Percentiles rank a stretch among this genome's conserved stretches.
Evolutionary conservation across 1,140 invertebrate genomes (phyloP).

Genomic region (Xylocopa sonorina): DNA sequence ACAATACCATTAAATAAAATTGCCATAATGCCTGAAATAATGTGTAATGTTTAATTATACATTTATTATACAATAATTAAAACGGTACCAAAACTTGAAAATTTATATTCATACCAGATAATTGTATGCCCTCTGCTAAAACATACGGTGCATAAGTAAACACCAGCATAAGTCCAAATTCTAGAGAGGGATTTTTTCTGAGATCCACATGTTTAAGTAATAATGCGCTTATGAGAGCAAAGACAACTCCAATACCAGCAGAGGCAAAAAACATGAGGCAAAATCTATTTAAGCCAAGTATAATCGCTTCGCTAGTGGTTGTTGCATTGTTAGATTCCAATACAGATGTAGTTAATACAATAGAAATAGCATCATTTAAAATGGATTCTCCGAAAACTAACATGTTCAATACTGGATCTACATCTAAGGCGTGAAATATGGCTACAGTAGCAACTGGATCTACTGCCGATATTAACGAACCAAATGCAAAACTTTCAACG

Average conservation of each 20-base stretch:
- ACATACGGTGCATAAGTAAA: slow-evolving; percentile 99
- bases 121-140: slow-evolving; percentile 97
- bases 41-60: slow-evolving; percentile 6
- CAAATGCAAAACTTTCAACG: slow-evolving; percentile 99
- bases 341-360: slow-evolving; percentile 96
- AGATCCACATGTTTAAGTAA: slow-evolving; percentile 98
- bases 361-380: slow-evolving; percentile 98
- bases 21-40: slow-evolving; percentile 96
- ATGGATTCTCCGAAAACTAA: slow-evolving; percentile 99
- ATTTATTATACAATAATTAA: background rate
- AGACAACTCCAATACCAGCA: slow-evolving; percentile 97
- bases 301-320: slow-evolving; percentile 90
- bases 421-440: slow-evolving; percentile 98
- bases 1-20: slow-evolving; percentile 99
- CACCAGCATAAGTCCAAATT: slow-evolving; percentile 99
- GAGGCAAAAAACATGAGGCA: slow-evolving; percentile 99
- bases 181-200: slow-evolving; percentile 97
- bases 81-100: background rate
- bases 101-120: slow-evolving; percentile 88
- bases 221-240: slow-evolving; percentile 96
- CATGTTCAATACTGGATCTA: slow-evolving; percentile 98
- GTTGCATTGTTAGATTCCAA: slow-evolving; percentile 88
- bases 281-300: slow-evolving; percentile 95
- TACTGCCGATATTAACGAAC: slow-evolving; percentile 98
- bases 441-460: slow-evolving; percentile 99